Evolutionary conservation across 1,140 invertebrate species (phyloP).

Genomic region (Bombus sylvicola): DNA sequence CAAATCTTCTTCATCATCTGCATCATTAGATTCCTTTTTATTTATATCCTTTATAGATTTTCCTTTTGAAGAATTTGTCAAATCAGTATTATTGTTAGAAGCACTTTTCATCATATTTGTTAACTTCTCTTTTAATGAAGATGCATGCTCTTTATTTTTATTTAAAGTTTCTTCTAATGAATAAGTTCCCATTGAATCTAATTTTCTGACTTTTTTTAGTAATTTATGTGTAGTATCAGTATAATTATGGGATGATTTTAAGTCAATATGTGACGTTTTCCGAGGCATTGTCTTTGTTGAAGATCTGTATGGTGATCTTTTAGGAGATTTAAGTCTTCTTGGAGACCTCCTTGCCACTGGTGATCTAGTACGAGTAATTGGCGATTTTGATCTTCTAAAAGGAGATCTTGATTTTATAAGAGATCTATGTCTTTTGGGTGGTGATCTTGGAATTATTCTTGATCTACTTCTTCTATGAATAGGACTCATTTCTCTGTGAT

Average conservation of each 20-base stretch:
- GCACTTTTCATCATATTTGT: slow-evolving; percentile 73
- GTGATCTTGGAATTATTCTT: slow-evolving; percentile 39
- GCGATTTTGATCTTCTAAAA: slow-evolving; percentile 50
- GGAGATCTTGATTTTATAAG: slow-evolving; percentile 52
- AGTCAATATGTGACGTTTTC: slow-evolving; percentile 31
- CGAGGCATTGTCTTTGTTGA: slow-evolving; percentile 33
- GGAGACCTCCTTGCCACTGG: slow-evolving; percentile 44
- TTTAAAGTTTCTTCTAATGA: slow-evolving; percentile 33
- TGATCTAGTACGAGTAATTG: slow-evolving; percentile 43
- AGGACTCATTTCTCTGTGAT: slow-evolving; percentile 61
- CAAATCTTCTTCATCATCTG: slow-evolving; percentile 74
- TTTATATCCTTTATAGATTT: neutral
- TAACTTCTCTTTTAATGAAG: slow-evolving; percentile 79
- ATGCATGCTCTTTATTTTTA: slow-evolving; percentile 65
- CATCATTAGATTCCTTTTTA: slow-evolving; percentile 31
- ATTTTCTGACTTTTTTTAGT: slow-evolving; percentile 74
- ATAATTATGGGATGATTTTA: slow-evolving; percentile 38
- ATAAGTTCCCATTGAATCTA: slow-evolving; percentile 69
- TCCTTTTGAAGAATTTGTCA: slow-evolving; percentile 21
- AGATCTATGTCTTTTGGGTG: slow-evolving; percentile 63
- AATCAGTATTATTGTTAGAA: slow-evolving; percentile 23
- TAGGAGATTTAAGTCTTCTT: slow-evolving; percentile 63
- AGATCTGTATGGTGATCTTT: slow-evolving; percentile 41
- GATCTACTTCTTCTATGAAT: slow-evolving; percentile 48
- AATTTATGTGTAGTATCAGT: slow-evolving; percentile 56